Percentiles rank a stretch among this genome's conserved stretches.
These are phyloP conservation scores for Ochotona princeps DNA, from an alignment of 2,113 vertebrate genomes.

Conservation along the genomic window DNA sequence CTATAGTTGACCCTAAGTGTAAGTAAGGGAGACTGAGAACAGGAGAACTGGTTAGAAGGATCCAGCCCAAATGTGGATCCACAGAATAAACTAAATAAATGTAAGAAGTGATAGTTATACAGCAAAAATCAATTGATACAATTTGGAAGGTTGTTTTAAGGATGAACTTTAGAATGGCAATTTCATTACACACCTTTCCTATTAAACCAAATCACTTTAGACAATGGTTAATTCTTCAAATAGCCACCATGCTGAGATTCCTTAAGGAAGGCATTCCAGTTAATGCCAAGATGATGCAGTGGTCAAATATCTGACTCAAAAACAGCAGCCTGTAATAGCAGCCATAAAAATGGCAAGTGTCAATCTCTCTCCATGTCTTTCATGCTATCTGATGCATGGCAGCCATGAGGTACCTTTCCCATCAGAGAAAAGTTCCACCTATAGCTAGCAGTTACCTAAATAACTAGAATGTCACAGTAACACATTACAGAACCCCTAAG, in stretches of 20 bases:
- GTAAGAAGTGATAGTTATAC: slow-evolving; percentile 2
- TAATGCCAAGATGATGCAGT: slow-evolving; percentile 34
- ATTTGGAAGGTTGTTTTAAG: slow-evolving; percentile 47
- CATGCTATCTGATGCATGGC: neutral
- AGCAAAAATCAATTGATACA: slow-evolving; percentile 34
- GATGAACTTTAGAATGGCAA: slow-evolving; percentile 50
- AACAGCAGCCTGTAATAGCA: neutral
- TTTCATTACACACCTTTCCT: slow-evolving; percentile 19
- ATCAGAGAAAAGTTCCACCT: slow-evolving; percentile 1
- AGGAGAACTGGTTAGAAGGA: slow-evolving; percentile 39
- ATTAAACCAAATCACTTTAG: slow-evolving; percentile 25
- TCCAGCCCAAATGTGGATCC: neutral
- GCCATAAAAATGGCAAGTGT: slow-evolving; percentile 10
- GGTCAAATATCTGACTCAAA: slow-evolving; percentile 22
- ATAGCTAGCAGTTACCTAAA: slow-evolving; percentile 7
- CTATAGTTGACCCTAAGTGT: neutral
- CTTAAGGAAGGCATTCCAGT: neutral
- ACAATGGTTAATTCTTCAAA: slow-evolving; percentile 30
- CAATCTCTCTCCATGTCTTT: slow-evolving; percentile 25
- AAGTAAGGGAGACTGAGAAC: slow-evolving; percentile 36
- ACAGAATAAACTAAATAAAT: slow-evolving; percentile 32
- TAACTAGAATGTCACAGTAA: slow-evolving; percentile 41
- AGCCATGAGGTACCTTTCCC: neutral
- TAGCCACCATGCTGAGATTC: neutral
- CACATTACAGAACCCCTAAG: neutral